Percentiles rank a stretch among this genome's conserved stretches.
These are phyloP conservation scores for Podarcis siculus DNA, from an alignment of 2,797 vertebrate species.

Conservation along the genomic window DNA sequence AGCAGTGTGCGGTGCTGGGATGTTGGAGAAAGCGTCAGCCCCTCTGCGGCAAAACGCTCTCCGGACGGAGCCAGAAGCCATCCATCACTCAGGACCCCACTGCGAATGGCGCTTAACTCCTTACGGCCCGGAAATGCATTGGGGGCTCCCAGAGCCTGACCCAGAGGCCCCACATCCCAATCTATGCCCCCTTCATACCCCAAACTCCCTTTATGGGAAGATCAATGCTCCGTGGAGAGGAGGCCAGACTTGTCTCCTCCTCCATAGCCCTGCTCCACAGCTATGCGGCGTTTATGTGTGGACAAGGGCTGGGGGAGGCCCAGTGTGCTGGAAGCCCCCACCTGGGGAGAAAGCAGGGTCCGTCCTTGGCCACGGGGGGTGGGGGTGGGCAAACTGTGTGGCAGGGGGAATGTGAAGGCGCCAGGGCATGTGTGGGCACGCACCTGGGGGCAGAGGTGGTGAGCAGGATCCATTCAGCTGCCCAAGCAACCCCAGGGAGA, in stretches of 20 bases:
- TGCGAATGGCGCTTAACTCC: conserved; percentile 39
- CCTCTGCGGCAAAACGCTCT: conserved; percentile 68
- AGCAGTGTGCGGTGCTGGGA: background rate
- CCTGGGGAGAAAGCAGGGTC: background rate
- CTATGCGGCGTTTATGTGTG: background rate
- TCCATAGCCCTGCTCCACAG: background rate
- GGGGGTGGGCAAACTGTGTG: background rate
- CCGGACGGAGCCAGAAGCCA: conserved; percentile 38
- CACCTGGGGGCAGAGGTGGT: background rate
- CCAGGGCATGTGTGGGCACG: background rate
- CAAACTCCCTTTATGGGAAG: no score
- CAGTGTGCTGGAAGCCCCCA: background rate
- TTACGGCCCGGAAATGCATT: background rate
- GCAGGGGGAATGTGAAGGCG: background rate
- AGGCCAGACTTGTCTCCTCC: background rate
- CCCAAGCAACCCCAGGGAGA: background rate
- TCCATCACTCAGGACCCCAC: conserved; percentile 50
- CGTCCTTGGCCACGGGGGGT: background rate
- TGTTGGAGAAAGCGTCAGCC: conserved; percentile 29
- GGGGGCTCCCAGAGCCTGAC: background rate
- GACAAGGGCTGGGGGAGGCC: background rate
- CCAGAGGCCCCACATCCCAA: no score
- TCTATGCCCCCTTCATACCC: no score
- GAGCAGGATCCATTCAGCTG: background rate
- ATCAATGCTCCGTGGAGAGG: no score